These are phyloP conservation scores for Ophion slaviceki DNA, from an alignment of 2,888 invertebrate genomes.

Conservation along the genomic window DNA sequence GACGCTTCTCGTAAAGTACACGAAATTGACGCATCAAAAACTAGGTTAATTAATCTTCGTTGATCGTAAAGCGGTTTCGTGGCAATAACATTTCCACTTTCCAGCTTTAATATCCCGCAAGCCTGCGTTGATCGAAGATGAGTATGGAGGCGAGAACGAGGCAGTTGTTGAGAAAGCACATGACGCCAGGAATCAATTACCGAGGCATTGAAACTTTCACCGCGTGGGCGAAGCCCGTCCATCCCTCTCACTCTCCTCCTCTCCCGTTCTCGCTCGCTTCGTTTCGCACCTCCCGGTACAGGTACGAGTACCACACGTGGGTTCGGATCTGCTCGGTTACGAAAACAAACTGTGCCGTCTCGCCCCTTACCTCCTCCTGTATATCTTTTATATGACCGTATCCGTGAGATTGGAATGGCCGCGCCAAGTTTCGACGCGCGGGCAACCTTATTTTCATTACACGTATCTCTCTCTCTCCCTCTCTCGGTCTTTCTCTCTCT, in stretches of 20 bases:
- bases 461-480: neutral
- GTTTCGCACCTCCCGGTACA: constrained; percentile 38
- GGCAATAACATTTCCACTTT: constrained; percentile 12
- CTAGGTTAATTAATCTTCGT: constrained; percentile 1
- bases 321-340: constrained; percentile 54
- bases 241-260: constrained; percentile 71
- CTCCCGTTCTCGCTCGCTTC: constrained; percentile 70
- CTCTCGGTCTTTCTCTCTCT: neutral
- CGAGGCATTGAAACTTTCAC: constrained; percentile 78
- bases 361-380: constrained; percentile 10
- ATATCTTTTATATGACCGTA: constrained; percentile 46
- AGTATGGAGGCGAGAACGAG: constrained; percentile 25
- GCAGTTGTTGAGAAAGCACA: constrained; percentile 51
- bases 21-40: neutral
- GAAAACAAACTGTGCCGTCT: constrained; percentile 34
- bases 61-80: neutral
- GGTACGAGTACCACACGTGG: constrained; percentile 24
- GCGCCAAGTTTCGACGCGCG: constrained; percentile 17
- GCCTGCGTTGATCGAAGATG: constrained; percentile 21
- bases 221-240: constrained; percentile 79
- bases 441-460: constrained; percentile 24
- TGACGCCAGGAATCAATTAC: constrained; percentile 80
- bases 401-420: constrained; percentile 51
- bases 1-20: neutral
- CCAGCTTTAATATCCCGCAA: constrained; percentile 27